These are phyloP conservation scores for Labrus mixtus DNA, from an alignment of 2,113 vertebrate species.

Conservation along the genomic window DNA sequence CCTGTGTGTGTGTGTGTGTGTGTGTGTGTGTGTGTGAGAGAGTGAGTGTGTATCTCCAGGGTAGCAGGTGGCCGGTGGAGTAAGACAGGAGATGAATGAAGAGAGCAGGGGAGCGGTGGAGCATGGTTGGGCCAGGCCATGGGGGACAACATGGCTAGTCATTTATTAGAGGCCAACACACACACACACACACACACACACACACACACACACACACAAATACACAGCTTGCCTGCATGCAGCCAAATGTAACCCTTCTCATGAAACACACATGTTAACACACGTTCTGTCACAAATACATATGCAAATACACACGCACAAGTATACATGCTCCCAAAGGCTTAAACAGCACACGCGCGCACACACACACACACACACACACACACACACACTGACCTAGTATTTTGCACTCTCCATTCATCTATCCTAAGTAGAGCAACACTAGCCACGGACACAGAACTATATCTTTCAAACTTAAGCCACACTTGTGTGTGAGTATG, in stretches of 20 bases:
- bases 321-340: constrained; percentile 54
- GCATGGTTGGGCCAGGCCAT: constrained; percentile 75
- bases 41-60: constrained; percentile 60
- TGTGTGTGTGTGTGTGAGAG: constrained; percentile 4
- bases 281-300: constrained; percentile 42
- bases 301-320: too few species aligned
- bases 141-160: constrained; percentile 72
- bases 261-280: constrained; percentile 18
- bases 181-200: constrained; percentile 36
- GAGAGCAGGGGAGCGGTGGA: constrained; percentile 72
- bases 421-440: constrained; percentile 81
- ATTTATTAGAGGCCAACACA: constrained; percentile 78
- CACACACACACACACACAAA: neutral
- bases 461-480: constrained; percentile 70
- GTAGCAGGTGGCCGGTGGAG: constrained; percentile 79
- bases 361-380: constrained; percentile 45
- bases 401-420: constrained; percentile 73
- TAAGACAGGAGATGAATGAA: constrained; percentile 77
- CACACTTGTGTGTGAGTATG: constrained; percentile 29
- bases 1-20: constrained; percentile 18
- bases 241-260: constrained; percentile 29
- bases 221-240: constrained; percentile 37
- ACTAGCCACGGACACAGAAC: constrained; percentile 68
- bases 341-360: constrained; percentile 49
- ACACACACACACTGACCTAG: constrained; percentile 69